Conservation (phyloP, 2,888 invertebrate genomes). For the Chrysolina haemoptera region DNA sequence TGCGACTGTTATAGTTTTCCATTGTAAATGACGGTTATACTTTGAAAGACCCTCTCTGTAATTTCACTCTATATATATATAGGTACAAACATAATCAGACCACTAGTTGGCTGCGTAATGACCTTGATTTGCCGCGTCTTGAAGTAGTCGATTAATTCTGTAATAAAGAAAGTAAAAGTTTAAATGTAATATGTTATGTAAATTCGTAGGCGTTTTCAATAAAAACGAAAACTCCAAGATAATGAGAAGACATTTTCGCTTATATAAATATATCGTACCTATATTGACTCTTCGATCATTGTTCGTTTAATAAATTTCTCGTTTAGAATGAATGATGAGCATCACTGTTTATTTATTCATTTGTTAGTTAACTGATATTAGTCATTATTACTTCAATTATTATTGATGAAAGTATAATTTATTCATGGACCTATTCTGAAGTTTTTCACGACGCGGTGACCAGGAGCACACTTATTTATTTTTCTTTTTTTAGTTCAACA, state of each 20-base stretch:
- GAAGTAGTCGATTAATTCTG: conserved; percentile 14
- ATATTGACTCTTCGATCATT: background rate
- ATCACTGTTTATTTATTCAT: too few species aligned
- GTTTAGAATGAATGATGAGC: too few species aligned
- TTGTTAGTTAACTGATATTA: too few species aligned
- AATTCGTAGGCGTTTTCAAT: conserved; percentile 6
- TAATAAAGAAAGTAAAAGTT: conserved; percentile 26
- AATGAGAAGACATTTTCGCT: background rate
- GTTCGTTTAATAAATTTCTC: too few species aligned
- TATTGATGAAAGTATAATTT: too few species aligned
- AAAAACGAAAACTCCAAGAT: background rate
- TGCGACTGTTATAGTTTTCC: background rate
- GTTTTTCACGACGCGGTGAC: too few species aligned
- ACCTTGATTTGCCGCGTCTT: conserved; percentile 19
- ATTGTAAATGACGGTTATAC: too few species aligned
- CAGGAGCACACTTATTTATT: too few species aligned
- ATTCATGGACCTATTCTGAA: too few species aligned
- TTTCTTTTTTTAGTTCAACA: too few species aligned
- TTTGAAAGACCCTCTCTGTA: background rate
- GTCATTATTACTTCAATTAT: too few species aligned
- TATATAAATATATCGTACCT: background rate
- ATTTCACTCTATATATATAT: conserved; percentile 13
- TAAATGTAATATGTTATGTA: conserved; percentile 12
- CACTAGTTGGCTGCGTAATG: conserved; percentile 11
- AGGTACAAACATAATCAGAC: background rate